Evolutionary conservation across 2,888 invertebrate genomes (phyloP).

Genomic region (Deroplatys truncata): DNA sequence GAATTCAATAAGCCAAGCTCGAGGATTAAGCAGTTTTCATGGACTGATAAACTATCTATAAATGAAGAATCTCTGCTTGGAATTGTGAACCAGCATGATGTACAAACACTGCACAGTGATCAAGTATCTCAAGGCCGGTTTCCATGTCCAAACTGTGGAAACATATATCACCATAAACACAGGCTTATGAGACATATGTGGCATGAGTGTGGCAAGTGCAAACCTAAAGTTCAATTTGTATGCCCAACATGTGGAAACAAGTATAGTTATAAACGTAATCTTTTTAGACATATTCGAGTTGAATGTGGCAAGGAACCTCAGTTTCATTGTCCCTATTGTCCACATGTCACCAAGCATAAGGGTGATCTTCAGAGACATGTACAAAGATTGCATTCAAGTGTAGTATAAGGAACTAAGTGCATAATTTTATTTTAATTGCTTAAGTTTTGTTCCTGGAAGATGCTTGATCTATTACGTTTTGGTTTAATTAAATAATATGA

Average conservation of each 20-base stretch:
- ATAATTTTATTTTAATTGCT: too few species aligned
- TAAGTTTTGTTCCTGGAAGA: too few species aligned
- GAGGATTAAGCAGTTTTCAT: neutral
- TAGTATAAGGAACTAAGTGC: too few species aligned
- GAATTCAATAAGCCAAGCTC: neutral
- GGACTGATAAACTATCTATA: neutral
- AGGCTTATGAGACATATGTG: conserved; percentile 33
- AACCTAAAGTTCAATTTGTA: conserved; percentile 8
- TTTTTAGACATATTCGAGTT: conserved; percentile 33
- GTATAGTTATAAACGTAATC: conserved; percentile 26
- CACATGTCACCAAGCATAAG: conserved; percentile 19
- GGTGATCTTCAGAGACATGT: conserved; percentile 12
- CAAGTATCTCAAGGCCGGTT: neutral
- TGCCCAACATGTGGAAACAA: conserved; percentile 34
- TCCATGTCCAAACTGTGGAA: conserved; percentile 33
- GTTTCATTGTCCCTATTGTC: conserved; percentile 37
- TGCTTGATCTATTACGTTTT: too few species aligned
- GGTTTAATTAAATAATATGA: too few species aligned
- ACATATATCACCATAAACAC: conserved; percentile 29
- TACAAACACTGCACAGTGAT: neutral
- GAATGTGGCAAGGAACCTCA: conserved; percentile 39
- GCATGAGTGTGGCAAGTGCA: conserved; percentile 37
- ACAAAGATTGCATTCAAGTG: neutral
- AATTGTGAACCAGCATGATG: neutral
- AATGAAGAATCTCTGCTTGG: neutral